phyloP scores from a whole-genome alignment of 2,888 invertebrate genomes.

The Cheilosia pagana region DNA sequence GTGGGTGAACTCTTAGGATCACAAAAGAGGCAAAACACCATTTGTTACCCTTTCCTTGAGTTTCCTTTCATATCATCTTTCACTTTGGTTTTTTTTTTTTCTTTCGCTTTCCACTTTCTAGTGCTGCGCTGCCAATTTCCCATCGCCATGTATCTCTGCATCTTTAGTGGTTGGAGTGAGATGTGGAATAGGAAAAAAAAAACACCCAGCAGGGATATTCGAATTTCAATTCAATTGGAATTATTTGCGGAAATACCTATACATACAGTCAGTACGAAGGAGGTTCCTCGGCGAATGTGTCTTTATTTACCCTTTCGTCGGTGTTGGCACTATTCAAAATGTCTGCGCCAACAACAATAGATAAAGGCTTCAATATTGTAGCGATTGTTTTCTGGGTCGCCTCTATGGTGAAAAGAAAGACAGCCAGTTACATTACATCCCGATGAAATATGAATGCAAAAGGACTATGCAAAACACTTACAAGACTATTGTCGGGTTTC shows the following conservation, averaged over 20 bases:
- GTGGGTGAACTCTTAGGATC: constrained; percentile 30
- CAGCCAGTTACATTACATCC: constrained; percentile 44
- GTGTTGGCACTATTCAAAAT: constrained; percentile 50
- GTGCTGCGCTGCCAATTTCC: constrained; percentile 64
- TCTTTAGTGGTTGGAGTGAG: constrained; percentile 1
- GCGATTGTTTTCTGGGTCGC: constrained; percentile 38
- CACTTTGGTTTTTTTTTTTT: constrained; percentile 37
- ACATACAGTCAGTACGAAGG: not conserved
- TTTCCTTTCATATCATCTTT: constrained; percentile 70
- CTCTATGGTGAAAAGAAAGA: constrained; percentile 41
- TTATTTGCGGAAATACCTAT: constrained; percentile 54
- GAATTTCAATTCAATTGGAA: constrained; percentile 70
- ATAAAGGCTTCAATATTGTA: constrained; percentile 47
- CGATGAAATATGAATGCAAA: constrained; percentile 30
- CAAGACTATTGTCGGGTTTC: constrained; percentile 38
- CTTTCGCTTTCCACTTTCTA: constrained; percentile 6
- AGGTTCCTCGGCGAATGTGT: constrained; percentile 34
- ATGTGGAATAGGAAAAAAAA: constrained; percentile 2
- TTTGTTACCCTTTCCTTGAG: constrained; percentile 62
- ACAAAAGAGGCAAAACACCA: constrained; percentile 52
- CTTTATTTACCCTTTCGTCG: constrained; percentile 40
- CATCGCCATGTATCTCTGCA: constrained; percentile 10
- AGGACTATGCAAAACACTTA: constrained; percentile 53
- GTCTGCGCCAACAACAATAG: constrained; percentile 42
- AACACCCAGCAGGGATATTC: constrained; percentile 37